Percentiles rank a stretch among this genome's conserved stretches.
phyloP scores from a whole-genome alignment of 2,888 invertebrate species.

The Isotomurus palustris region DNA sequence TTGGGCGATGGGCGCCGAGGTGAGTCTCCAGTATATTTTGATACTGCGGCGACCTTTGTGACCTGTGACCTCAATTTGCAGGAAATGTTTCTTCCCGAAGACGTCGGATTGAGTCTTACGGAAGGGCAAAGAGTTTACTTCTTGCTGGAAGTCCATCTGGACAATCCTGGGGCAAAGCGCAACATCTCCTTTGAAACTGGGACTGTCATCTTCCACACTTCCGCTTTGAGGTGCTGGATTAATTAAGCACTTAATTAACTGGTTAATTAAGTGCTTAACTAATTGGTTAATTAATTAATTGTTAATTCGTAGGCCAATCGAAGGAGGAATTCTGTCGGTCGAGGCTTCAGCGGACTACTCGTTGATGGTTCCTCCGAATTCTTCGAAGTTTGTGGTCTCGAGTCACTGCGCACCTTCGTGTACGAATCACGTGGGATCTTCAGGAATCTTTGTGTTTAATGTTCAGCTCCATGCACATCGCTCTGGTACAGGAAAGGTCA shows the following conservation, averaged over 20 bases:
- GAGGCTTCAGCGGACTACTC: constrained; percentile 71
- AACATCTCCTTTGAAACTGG: constrained; percentile 5
- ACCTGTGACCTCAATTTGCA: too few relatives aligned
- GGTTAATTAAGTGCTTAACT: too few relatives aligned
- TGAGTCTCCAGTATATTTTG: too few relatives aligned
- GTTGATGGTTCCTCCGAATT: constrained; percentile 74
- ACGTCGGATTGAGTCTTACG: constrained; percentile 12
- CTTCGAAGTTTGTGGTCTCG: constrained; percentile 69
- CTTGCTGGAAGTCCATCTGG: constrained; percentile 16
- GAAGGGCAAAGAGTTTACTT: constrained; percentile 9
- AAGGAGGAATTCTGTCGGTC: constrained; percentile 74
- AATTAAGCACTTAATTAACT: too few relatives aligned
- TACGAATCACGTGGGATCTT: constrained; percentile 58
- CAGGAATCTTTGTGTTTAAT: constrained; percentile 76
- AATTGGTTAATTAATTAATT: too few relatives aligned
- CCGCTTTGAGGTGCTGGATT: too few relatives aligned
- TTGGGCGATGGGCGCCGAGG: constrained; percentile 2
- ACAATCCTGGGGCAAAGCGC: constrained; percentile 4
- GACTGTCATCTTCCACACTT: constrained; percentile 7
- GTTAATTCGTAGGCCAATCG: constrained; percentile 58
- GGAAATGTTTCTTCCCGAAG: constrained; percentile 6
- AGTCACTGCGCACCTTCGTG: constrained; percentile 79
- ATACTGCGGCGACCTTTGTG: too few relatives aligned
- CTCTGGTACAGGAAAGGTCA: constrained; percentile 4
- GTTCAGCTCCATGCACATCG: constrained; percentile 74